A percentile compares a stretch with the other conserved stretches of the same genome.
phyloP scores from a whole-genome alignment of 2,113 vertebrate species.

The Limnothrissa miodon region DNA sequence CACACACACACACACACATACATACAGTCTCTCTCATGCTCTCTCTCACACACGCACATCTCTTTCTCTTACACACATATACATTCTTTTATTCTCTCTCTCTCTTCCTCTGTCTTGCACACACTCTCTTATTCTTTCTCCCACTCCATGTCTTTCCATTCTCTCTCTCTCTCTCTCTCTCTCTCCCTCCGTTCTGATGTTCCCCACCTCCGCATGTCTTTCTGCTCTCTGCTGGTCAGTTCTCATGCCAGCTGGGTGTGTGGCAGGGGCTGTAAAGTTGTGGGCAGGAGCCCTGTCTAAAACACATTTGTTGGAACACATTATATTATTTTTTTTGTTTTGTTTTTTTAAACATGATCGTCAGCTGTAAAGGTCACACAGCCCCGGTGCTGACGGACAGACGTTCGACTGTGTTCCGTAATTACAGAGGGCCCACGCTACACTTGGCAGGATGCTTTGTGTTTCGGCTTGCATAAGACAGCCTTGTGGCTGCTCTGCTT shows the following conservation, averaged over 20 bases:
- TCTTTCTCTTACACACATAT: too few relatives aligned
- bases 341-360: not conserved
- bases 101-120: not conserved
- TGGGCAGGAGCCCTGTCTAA: not conserved
- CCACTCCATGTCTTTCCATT: not conserved
- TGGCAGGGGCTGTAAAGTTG: not conserved
- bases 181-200: not conserved
- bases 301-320: not conserved
- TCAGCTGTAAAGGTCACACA: not conserved
- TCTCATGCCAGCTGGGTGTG: not conserved
- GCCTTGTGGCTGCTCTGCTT: not conserved
- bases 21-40: not conserved
- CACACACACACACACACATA: constrained; percentile 4
- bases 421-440: not conserved
- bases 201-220: not conserved
- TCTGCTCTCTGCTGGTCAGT: not conserved
- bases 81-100: too few relatives aligned
- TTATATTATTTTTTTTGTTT: not conserved
- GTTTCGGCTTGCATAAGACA: not conserved
- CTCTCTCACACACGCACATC: not conserved
- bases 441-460: not conserved
- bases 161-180: not conserved
- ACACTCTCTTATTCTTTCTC: not conserved
- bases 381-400: not conserved
- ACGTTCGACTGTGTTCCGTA: not conserved